phyloP scores from a whole-genome alignment of 2,888 invertebrate genomes.

The Smittia aterrima region DNA sequence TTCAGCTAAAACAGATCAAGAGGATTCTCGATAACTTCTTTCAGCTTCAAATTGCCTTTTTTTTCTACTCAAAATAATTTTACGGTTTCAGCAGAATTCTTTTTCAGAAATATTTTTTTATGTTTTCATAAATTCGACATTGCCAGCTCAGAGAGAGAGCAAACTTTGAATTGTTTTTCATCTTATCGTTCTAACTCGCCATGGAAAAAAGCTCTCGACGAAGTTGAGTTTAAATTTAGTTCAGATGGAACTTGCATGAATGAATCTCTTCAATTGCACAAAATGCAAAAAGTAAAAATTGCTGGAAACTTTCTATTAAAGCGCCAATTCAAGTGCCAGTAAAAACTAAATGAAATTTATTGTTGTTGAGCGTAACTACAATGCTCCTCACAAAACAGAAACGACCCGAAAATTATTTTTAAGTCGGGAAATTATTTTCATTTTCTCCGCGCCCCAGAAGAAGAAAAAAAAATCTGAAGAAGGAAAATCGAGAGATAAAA shows the following conservation, averaged over 20 bases:
- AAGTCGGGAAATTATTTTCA: not conserved
- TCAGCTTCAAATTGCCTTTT: not conserved
- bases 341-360: conserved; percentile 7
- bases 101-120: conserved; percentile 12
- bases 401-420: not conserved
- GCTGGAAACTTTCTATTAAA: not conserved
- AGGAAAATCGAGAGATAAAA: not conserved
- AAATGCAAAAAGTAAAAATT: not conserved
- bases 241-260: not conserved
- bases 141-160: not conserved
- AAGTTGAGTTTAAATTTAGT: not conserved
- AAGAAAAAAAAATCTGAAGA: not conserved
- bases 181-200: conserved; percentile 1
- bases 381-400: not conserved
- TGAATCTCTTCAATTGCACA: not conserved
- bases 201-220: not conserved
- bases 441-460: not conserved
- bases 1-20: conserved; percentile 6
- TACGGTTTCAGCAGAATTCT: conserved; percentile 34
- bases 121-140: not conserved
- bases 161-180: conserved; percentile 11
- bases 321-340: not conserved
- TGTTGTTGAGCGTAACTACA: not conserved
- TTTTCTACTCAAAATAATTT: not conserved
- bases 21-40: not conserved